Conservation (phyloP, 2,888 invertebrate species). For the Gasteruption jaculator region DNA sequence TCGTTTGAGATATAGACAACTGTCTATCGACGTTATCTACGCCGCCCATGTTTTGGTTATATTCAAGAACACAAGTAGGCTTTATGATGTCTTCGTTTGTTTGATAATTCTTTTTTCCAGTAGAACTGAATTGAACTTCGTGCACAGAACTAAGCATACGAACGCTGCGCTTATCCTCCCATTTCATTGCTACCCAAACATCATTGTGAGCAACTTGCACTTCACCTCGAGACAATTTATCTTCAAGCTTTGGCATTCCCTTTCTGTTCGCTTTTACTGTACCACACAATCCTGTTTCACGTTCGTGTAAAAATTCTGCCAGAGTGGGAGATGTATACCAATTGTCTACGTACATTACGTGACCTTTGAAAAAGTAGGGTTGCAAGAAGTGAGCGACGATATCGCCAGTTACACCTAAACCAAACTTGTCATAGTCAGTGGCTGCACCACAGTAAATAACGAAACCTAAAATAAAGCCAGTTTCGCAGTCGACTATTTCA, state of each 20-base stretch:
- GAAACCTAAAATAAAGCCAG: slow-evolving; percentile 17
- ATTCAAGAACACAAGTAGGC: too few species aligned
- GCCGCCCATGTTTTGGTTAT: slow-evolving; percentile 20
- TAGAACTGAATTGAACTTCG: slow-evolving; percentile 17
- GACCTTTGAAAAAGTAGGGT: too few species aligned
- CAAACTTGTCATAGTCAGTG: slow-evolving; percentile 14
- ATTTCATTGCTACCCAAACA: slow-evolving; percentile 16
- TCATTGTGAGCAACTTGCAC: slow-evolving; percentile 18
- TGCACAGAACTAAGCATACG: slow-evolving; percentile 19
- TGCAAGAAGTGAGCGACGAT: slow-evolving; percentile 19
- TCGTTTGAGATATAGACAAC: slow-evolving; percentile 19
- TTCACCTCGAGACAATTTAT: too few species aligned
- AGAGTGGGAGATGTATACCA: too few species aligned
- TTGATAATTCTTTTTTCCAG: slow-evolving; percentile 16
- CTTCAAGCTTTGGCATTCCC: too few species aligned
- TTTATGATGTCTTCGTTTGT: slow-evolving; percentile 20
- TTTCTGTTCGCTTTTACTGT: slow-evolving; percentile 18
- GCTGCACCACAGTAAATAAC: slow-evolving; percentile 13
- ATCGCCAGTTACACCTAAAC: slow-evolving; percentile 18
- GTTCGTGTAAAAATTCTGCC: slow-evolving; percentile 20
- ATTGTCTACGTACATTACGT: too few species aligned
- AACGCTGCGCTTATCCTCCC: slow-evolving; percentile 16
- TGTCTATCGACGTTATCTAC: slow-evolving; percentile 12
- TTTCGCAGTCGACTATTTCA: slow-evolving; percentile 20
- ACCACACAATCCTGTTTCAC: slow-evolving; percentile 18